A percentile compares a stretch with the other conserved stretches of the same genome.
Evolutionary conservation across 2,113 vertebrate genomes (phyloP).

Genomic region (Antechinus stuartii): DNA sequence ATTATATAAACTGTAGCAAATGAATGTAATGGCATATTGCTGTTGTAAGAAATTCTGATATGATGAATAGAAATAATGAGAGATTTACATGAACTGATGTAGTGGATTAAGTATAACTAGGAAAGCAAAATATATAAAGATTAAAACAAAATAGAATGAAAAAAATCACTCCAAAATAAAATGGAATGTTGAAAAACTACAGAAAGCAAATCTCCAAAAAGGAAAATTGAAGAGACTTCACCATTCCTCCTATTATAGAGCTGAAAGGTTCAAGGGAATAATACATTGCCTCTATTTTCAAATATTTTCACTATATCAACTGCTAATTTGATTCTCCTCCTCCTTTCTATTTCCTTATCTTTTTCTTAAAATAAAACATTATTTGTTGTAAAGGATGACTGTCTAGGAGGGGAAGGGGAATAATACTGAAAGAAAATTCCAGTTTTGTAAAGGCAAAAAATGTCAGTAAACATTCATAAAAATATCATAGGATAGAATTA

Average conservation of each 20-base stretch:
- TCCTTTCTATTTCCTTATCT: background rate
- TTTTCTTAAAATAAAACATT: background rate
- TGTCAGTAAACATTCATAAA: background rate
- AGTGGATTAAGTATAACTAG: background rate
- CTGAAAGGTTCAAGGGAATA: background rate
- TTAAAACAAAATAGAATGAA: background rate
- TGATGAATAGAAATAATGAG: background rate
- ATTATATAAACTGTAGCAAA: background rate
- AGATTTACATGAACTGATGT: background rate
- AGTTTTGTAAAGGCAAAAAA: background rate
- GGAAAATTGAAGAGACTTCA: background rate
- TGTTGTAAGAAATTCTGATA: background rate
- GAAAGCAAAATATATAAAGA: background rate
- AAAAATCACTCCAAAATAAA: no score
- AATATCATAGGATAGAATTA: background rate
- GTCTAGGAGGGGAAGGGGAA: no score
- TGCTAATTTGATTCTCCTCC: background rate
- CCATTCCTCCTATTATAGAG: background rate
- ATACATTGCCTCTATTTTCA: background rate
- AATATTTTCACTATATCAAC: background rate
- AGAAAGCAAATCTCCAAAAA: background rate
- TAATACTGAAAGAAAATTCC: background rate
- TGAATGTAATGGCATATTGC: background rate
- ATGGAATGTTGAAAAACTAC: background rate
- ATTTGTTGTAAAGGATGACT: background rate